phyloP scores from a whole-genome alignment of 1,140 invertebrate genomes.

The Listronotus oregonensis region DNA sequence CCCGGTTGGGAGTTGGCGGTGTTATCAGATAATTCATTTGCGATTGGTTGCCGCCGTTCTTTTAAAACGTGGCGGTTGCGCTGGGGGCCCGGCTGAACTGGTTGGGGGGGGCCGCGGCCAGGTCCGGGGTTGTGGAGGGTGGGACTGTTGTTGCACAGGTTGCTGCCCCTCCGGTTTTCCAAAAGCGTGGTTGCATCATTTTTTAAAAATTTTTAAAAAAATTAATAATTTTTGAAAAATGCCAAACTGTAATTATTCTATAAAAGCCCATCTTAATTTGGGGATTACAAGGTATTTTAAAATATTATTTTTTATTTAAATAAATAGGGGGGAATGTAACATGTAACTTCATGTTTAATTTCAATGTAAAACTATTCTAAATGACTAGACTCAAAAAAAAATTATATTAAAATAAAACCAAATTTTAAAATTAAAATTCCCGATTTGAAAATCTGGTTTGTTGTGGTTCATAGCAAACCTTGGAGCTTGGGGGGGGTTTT shows the following conservation, averaged over 20 bases:
- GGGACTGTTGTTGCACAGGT: neutral
- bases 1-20: conserved; percentile 40
- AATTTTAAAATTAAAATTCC: too few species aligned
- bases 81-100: neutral
- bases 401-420: too few species aligned
- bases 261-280: too few species aligned
- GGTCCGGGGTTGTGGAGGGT: neutral
- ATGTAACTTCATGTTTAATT: too few species aligned
- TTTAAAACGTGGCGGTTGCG: conserved; percentile 19
- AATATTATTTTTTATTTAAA: too few species aligned
- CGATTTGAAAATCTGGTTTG: neutral
- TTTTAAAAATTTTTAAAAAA: neutral
- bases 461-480: conserved; percentile 8
- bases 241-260: too few species aligned
- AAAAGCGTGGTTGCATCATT: neutral
- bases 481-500: neutral
- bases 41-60: conserved; percentile 42
- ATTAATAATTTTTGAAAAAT: too few species aligned
- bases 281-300: too few species aligned
- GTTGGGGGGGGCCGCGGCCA: neutral
- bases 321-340: too few species aligned
- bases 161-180: neutral
- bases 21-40: conserved; percentile 47
- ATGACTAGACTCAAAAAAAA: too few species aligned
- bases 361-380: too few species aligned